These are phyloP conservation scores for Anguilla japonica DNA, from an alignment of 2,113 vertebrate species.

Conservation along the genomic window DNA sequence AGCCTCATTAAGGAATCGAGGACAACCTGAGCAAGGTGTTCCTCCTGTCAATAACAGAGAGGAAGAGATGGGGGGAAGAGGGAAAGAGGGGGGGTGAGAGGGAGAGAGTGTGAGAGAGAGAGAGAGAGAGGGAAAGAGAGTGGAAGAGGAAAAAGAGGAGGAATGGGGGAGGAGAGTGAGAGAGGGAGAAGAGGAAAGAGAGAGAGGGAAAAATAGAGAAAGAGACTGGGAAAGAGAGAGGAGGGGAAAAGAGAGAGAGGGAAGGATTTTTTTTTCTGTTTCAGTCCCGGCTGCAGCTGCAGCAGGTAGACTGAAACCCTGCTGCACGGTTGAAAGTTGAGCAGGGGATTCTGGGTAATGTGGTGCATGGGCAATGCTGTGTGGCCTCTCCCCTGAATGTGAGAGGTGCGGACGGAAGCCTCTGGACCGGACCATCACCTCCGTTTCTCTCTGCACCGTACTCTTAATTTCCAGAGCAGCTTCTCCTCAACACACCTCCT, in stretches of 20 bases:
- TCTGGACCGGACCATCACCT: no score
- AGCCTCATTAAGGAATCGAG: conserved; percentile 88
- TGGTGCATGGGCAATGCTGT: background rate
- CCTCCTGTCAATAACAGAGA: conserved; percentile 68
- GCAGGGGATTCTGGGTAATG: background rate
- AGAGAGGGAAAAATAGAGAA: no score
- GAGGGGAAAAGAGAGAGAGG: no score
- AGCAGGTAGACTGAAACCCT: background rate
- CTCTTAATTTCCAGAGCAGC: background rate
- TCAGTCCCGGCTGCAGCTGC: background rate
- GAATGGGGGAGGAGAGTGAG: no score
- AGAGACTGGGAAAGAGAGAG: no score
- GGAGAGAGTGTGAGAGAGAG: no score
- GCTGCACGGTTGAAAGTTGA: background rate
- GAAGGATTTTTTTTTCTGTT: background rate
- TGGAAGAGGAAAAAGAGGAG: no score
- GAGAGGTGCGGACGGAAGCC: background rate
- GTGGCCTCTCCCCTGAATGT: background rate
- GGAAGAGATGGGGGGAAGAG: conserved; percentile 3
- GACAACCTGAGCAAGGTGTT: conserved; percentile 77
- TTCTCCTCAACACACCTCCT: background rate
- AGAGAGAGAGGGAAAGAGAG: no score
- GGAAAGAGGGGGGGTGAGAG: no score
- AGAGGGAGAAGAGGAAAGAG: no score
- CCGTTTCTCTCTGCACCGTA: no score